Conservation (phyloP, 2,888 invertebrate genomes). For the Craniophora ligustri region DNA sequence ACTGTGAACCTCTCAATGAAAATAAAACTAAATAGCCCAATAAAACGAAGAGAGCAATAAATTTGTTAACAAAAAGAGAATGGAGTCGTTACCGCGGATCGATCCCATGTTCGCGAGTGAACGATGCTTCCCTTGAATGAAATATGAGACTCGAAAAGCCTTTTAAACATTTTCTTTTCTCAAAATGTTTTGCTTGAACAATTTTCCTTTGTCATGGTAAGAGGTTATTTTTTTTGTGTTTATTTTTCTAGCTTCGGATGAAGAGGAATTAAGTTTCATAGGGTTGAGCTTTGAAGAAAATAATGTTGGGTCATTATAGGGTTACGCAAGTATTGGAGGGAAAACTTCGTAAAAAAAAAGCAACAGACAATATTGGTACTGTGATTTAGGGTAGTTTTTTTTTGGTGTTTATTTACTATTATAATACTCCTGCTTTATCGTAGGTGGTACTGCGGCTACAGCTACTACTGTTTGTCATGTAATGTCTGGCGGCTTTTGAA, state of each 20-base stretch:
- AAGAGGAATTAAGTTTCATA: constrained; percentile 5
- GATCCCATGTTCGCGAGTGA: constrained; percentile 26
- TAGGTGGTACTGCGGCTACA: too few species aligned
- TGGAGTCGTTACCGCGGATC: constrained; percentile 32
- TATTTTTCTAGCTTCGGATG: neutral
- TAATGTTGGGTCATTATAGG: neutral
- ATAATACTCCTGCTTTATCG: too few species aligned
- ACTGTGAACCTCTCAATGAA: constrained; percentile 14
- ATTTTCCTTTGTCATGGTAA: constrained; percentile 14
- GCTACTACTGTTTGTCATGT: too few species aligned
- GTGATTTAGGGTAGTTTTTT: too few species aligned
- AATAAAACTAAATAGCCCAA: constrained; percentile 37
- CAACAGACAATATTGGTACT: too few species aligned
- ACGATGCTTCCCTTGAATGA: constrained; percentile 42
- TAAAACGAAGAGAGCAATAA: constrained; percentile 37
- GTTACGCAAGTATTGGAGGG: neutral
- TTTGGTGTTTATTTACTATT: too few species aligned
- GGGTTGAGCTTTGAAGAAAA: neutral
- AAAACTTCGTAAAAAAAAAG: neutral
- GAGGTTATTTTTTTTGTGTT: constrained; percentile 8
- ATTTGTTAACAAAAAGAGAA: constrained; percentile 38
- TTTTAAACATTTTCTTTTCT: constrained; percentile 51
- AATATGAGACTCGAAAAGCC: constrained; percentile 51
- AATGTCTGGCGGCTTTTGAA: too few species aligned
- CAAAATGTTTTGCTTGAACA: constrained; percentile 23